Conservation (phyloP, 2,113 vertebrate genomes). For the Burhinus oedicnemus region DNA sequence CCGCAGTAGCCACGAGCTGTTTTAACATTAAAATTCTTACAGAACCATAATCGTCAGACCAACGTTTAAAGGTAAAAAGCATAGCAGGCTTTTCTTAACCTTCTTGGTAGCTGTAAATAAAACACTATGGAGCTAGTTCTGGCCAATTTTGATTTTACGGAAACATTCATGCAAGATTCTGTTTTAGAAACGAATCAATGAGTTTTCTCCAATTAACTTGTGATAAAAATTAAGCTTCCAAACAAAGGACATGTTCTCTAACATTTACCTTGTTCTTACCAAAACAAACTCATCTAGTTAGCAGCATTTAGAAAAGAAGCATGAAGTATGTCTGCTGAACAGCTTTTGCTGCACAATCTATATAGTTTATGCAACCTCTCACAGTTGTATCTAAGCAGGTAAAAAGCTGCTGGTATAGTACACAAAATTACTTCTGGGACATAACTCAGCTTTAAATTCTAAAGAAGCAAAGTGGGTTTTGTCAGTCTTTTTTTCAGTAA, state of each 20-base stretch:
- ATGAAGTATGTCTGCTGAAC: not conserved
- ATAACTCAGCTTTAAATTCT: not conserved
- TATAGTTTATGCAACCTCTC: not conserved
- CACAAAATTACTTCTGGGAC: not conserved
- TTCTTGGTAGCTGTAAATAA: not conserved
- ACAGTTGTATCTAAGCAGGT: not conserved
- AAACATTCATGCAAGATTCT: not conserved
- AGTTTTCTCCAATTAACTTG: not conserved
- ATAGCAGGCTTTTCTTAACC: not conserved
- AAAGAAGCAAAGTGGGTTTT: not conserved
- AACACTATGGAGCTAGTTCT: not conserved
- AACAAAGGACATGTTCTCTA: not conserved
- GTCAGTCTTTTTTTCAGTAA: not conserved
- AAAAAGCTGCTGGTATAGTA: not conserved
- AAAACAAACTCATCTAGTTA: not conserved
- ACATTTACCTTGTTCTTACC: not conserved
- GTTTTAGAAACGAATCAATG: not conserved
- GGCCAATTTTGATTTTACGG: not conserved
- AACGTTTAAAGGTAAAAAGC: not conserved
- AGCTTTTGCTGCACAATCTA: not conserved
- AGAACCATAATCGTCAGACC: not conserved
- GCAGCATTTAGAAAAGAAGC: not conserved
- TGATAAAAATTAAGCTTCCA: not conserved
- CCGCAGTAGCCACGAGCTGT: not conserved
- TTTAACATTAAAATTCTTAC: not conserved